Evolutionary conservation across 2,888 invertebrate genomes (phyloP), one percentile per base, ranked within the genome.

Genomic region (Cyclophora punctaria): DNA sequence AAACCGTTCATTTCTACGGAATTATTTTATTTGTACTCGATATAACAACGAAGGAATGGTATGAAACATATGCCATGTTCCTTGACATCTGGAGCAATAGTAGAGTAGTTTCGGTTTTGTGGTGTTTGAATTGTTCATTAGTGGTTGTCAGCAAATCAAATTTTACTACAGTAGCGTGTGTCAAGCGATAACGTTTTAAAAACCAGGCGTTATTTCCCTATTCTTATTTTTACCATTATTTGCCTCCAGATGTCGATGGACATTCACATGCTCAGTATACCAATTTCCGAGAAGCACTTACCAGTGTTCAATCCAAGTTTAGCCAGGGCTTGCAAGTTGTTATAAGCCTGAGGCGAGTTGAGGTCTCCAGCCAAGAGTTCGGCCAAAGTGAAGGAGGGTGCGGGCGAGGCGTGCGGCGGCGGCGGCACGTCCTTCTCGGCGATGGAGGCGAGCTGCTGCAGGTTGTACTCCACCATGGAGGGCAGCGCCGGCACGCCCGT

Each of bases 261-360:
- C 20, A 20, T 20, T 20, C 20, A 20, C 20, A 20, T 20, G 20
- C 20, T 20, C 20, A 20, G 20, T 20, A 20, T 20, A 1, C 2
- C 20, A 20, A 20, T 20, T 20, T 20, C 20, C 20, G 20, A 20
- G 7, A 41, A 4, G 34, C 35, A 74, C 87, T 87, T 75, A 93
- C 93, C 93, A 69, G 92, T 90, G 67, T 91, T 92, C 48, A 93
- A 80, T 69, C 96, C 96, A 51, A 97, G 90, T 80, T 97, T 97
- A 53, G 96, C 96, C 53, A 97, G 91, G 35, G 96, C 96, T 73
- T 97, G 96, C 60, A 97, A 89, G 84, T 97, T 97, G 80, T 95
- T 95, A 66, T 95, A 93, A 6, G 96, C 95, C 67, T 94, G 93
- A 64, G 92, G 92, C 1, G 91, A 91, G 64, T 89, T 91, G 3